Evolutionary conservation across 2,797 vertebrate species (phyloP), one percentile per base, ranked within the genome.

Genomic region (Melopsittacus undulatus): DNA sequence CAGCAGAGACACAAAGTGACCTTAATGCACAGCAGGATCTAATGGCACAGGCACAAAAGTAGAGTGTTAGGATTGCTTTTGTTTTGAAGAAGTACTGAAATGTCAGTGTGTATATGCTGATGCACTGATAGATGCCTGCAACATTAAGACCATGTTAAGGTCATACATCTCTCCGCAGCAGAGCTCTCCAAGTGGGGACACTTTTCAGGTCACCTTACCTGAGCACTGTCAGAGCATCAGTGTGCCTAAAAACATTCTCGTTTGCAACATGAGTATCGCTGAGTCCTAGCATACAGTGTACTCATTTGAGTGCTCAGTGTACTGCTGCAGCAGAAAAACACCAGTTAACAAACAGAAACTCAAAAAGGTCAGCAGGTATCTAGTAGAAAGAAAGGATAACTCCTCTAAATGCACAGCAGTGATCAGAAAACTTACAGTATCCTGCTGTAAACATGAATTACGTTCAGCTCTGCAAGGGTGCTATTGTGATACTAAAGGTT

Each of bases 381-480:
- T 40, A 68, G 22, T 2, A 2, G 4, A 20, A 77, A 63, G 74
- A 88, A 72, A 40, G 2, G 5, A 23, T 9, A 45, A 64, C 56
- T 90, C 9, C 13, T 63, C 22, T 72, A 26, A 78, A 78, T 1
- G 7, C 45, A n/a, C 5, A 49, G 32, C 27, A 66, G 21, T 29
- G 36, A 42, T 68, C 30, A 61, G 54, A 68, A 19, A 80, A 59
- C 40, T 59, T 62, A 23, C 10, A 52, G 20, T 38, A 68, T 24
- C 9, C 8, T 34, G 16, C 68, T 21, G 64, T 13, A 83, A 94
- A 70, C 5, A 34, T 48, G 10, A 29, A 43, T 64, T 77, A n/a
- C 10, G 15, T 23, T 59, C 66, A 74, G 56, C 0, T 0, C 27
- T 59, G 29, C 32, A 54, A 76, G 26, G 54, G 66, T 54, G 45